Base-by-base conservation (phyloP, 2,888 invertebrate genomes). In the Drosophila prostipennis region DNA sequence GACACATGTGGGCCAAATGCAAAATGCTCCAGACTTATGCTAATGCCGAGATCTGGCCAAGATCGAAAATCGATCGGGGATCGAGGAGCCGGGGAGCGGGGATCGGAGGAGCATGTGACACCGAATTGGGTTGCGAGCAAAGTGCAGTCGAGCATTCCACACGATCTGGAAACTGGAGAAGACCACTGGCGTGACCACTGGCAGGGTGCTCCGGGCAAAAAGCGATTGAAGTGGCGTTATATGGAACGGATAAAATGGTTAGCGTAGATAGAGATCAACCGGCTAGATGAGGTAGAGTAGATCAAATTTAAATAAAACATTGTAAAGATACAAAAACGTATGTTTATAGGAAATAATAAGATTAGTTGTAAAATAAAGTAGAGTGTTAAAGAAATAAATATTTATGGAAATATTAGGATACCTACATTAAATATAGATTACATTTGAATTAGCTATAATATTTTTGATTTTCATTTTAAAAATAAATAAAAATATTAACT, bases 1-100 rank as follows among this genome's bases (percentile, higher is more conserved):
- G 79, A 78, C 80, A 80, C 77, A 80, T 75, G 65, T 85, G 83
- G 81, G 81, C 53, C 83, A 84, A 76, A 77, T 77, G 65, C 71
- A 64, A 78, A 63, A 36, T 19, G 61, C 23, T 48, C 60, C 60
- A 59, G 34, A 26, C 54, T 40, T 16, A 26, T 6, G 42, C 42
- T 48, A 63, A 42, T 51, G 53, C 16, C 7, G 29, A 7, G 7
- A 7, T 7, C 29, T 52, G 57, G 39, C 52, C 57, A 40, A 39
- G 39, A 48, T 29, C 46, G 29, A 23, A 23, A 2, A 48, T 48
- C 32, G 16, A 29, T n/a, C 1, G 6, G 13, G 34, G 34, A 11
- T 32, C 13, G 6, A 3, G 14, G 46, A 2, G 2, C 7, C n/a
- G n/a, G n/a, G n/a, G n/a, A n/a, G n/a, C n/a, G 56, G 36, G 6